Evolutionary conservation across 1,140 invertebrate species (phyloP), one percentile per base, ranked within the genome.

Genomic region (Drosophila sp.): DNA sequence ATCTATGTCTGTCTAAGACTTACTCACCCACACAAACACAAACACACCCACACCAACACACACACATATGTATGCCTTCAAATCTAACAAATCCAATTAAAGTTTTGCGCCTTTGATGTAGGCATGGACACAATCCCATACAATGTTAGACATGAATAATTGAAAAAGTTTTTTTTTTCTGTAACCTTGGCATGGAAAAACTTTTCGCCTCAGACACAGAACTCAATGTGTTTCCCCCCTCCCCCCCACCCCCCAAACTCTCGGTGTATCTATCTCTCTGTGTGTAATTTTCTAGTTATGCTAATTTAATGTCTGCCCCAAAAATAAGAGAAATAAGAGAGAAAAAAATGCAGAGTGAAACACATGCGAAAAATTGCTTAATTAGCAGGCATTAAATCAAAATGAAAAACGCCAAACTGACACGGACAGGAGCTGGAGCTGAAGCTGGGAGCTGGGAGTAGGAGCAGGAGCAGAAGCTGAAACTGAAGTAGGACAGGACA

Each of bases 381-480:
- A 87, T 87, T 87, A 87, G 84, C 84, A 82, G 77, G 70, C 84
- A 87, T 87, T 87, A 89, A 87, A 87, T 87, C 84, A 89, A 79
- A 87, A 84, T 80, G 84, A 89, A 60, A 65, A 70, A 71, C 66
- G 44, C 60, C 57, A 35, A 81, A 72, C 82, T 87, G 84, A 87
- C 84, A 87, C 84, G 84, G 83, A 77, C 84, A 87, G 84, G 75
- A 70, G 72, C 60, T 62, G 58, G 47, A 50, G 60, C 55, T 25
- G 6, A 1, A 27, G 44, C 11, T 1, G 8, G 35, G n/a, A n/a
- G n/a, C 5, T 38, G 35, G 10, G 3, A 35, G 33, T 11, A 41
- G 40, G 11, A 41, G 11, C 10, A 17, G n/a, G 3, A 3, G 3
- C 11, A 27, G 44, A 10, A 50, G 44, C 44, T 27, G 44, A 27